Evolutionary conservation across 2,113 vertebrate genomes (phyloP), one percentile per base, ranked within the genome.

Genomic region (Nesospiza acunhae): DNA sequence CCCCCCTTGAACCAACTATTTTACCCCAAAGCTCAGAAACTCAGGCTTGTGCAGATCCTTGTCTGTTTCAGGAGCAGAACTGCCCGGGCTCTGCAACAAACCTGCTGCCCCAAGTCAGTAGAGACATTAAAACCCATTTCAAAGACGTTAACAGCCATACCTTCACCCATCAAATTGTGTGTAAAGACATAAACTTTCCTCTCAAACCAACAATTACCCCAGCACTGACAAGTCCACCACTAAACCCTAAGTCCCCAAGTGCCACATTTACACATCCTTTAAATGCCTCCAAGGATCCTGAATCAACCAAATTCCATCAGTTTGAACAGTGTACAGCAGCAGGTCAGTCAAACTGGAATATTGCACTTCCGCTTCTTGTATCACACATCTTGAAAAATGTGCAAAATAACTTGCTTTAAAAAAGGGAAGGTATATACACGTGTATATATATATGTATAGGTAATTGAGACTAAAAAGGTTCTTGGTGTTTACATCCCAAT

Each of bases 381-480:
- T 37, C 23, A 15, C 18, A 47, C 17, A 46, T 3, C 15, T 30
- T 9, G 20, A 28, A 15, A 23, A 53, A 10, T 5, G 13, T 23
- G 9, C 5, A 53, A 50, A 56, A 41, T 33, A 59, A 30, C 5
- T 87, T 56, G 27, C 33, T 56, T 26, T 44, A 4, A 44, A 75
- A 68, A 64, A 59, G 12, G 23, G 35, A 80, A 64, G 18, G 4
- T 56, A 56, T n/a, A 50, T 9, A 66, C 15, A 24, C 11, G 19
- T 0, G 1, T 26, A 2, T 19, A 7, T 52, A 46, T 27, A 41
- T 7, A 42, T 8, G 17, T 22, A 19, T 5, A 39, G 4, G 28
- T 39, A 94, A 66, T 4, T 49, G 49, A 67, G 31, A 58, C 12
- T 11, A 3, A 39, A 55, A 39, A 35, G 6, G 10, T 49, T 64